phyloP scores from a whole-genome alignment of 1,140 invertebrate genomes.

The Trichomalopsis sarcophagae region DNA sequence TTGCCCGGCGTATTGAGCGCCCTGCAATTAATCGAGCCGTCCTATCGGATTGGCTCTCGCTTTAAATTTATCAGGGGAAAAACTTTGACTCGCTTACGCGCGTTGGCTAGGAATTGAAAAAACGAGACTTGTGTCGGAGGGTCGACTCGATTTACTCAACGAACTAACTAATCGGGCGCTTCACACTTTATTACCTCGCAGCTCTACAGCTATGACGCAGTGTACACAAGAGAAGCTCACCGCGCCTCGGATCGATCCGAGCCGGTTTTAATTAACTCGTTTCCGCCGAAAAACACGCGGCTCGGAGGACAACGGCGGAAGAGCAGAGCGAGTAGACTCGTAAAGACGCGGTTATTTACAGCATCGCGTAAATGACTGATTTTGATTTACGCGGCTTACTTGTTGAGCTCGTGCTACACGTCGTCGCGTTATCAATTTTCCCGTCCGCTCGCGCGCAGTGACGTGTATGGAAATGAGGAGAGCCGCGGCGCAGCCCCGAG shows the following conservation, averaged over 20 bases:
- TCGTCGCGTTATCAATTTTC: conserved; percentile 60
- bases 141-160: neutral
- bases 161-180: neutral
- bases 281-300: neutral
- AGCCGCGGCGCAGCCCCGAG: conserved; percentile 6
- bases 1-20: neutral
- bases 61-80: conserved; percentile 37
- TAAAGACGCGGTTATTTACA: conserved; percentile 18
- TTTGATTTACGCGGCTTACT: conserved; percentile 67
- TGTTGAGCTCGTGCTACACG: conserved; percentile 59
- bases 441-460: conserved; percentile 48
- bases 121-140: neutral
- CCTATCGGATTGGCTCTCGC: neutral
- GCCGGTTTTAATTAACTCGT: too few relatives aligned
- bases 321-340: neutral
- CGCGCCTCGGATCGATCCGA: neutral
- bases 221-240: neutral
- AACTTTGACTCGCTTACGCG: neutral
- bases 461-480: conserved; percentile 58
- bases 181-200: neutral
- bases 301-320: neutral
- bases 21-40: conserved; percentile 6
- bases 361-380: conserved; percentile 45
- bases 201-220: neutral
- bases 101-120: neutral